Evolutionary conservation across 1,140 invertebrate species (phyloP), one percentile per base, ranked within the genome.

Genomic region (Nebria ingens): DNA sequence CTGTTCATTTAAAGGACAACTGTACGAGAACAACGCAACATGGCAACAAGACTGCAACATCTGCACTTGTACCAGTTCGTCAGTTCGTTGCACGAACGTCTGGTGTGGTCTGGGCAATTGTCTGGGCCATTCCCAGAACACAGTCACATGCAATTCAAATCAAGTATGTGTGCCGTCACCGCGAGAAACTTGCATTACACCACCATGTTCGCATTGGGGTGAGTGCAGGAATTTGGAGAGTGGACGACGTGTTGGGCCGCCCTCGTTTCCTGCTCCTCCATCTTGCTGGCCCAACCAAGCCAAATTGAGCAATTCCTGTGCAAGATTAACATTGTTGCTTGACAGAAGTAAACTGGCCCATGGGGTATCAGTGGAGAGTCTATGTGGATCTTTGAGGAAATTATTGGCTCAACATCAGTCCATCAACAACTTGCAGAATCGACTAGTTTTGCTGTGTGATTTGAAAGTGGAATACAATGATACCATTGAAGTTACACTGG

Each of bases 71-170:
- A 73, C 77, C 12, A 83, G 83, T 53, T 84, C 85, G 9, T 79
- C 81, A 49, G 83, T 85, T 13, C 77, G 79, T 17, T 95, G 91
- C 72, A 91, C 88, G 51, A 83, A 87, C 64, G 82, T 93, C 17
- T 90, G 87, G 87, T 90, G 88, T 64, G 87, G 87, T 2, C 75
- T 86, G 19, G 79, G 81, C n/a, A 89, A 91, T 66, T 91, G 88
- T 65, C 73, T 87, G 23, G 81, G 78, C 21, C 53, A 42, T 12
- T 51, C 58, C 34, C 65, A 71, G 23, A 74, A 71, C 58, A 71
- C 76, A 1, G 68, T 73, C 60, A 57, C 65, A 55, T 76, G 82
- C 67, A 70, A 76, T 61, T 69, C 77, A 53, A 74, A 81, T 61
- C 78, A 81, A 74, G 84, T 90, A 0, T 91, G 89, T 64, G 85